Evolutionary conservation across 1,140 invertebrate genomes (phyloP).

Genomic region (Bathynomus jamesi): DNA sequence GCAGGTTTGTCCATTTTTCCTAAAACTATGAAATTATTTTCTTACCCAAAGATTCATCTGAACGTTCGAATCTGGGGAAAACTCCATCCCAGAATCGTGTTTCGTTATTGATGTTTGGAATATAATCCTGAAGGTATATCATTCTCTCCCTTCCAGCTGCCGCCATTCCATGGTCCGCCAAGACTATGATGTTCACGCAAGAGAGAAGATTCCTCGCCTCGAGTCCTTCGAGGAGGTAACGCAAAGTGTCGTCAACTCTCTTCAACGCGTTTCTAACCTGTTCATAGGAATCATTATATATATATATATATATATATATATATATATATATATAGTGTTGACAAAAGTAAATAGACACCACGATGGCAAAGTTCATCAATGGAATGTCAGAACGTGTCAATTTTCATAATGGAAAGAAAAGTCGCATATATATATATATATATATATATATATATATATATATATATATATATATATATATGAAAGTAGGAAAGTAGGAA

Average conservation of each 20-base stretch:
- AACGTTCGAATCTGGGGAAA: slow-evolving; percentile 8
- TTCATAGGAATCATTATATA: not conserved
- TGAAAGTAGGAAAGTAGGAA: not conserved
- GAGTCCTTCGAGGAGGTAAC: not conserved
- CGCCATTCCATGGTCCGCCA: slow-evolving; percentile 29
- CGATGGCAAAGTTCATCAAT: too few species aligned
- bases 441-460: not conserved
- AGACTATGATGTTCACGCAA: slow-evolving; percentile 23
- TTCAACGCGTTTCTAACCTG: slow-evolving; percentile 4
- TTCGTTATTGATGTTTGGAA: not conserved
- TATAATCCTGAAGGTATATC: not conserved
- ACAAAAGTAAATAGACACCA: too few species aligned
- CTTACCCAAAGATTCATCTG: too few species aligned
- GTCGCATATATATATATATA: not conserved
- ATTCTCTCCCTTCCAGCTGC: slow-evolving; percentile 10
- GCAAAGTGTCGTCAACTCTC: slow-evolving; percentile 8
- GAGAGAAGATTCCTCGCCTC: slow-evolving; percentile 5
- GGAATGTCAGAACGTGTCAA: too few species aligned
- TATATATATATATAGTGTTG: not conserved
- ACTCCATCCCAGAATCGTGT: slow-evolving; percentile 9
- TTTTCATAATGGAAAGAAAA: too few species aligned
- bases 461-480: not conserved
- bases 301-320: not conserved
- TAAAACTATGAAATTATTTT: too few species aligned
- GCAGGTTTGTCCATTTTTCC: too few species aligned